Evolutionary conservation across 1,140 invertebrate genomes (phyloP).

Genomic region (Pseudomyrmex sp.): DNA sequence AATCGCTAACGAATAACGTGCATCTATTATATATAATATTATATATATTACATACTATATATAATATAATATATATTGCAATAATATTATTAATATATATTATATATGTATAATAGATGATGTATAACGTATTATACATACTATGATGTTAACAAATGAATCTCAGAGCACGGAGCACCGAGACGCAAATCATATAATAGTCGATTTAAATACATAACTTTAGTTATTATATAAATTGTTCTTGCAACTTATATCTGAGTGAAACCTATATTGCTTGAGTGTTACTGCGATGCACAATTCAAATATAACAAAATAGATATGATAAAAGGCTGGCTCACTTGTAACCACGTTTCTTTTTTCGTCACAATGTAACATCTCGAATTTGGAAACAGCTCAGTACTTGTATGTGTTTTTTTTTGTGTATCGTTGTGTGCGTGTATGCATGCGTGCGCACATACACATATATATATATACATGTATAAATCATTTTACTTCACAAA

Average conservation of each 20-base stretch:
- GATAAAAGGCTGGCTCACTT: slow-evolving; percentile 13
- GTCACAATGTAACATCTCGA: background rate
- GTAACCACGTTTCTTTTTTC: slow-evolving; percentile 9
- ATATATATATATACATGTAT: no score
- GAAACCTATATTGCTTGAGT: slow-evolving; percentile 5
- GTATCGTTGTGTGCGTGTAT: no score
- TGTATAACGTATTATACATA: slow-evolving; percentile 41
- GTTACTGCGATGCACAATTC: slow-evolving; percentile 13
- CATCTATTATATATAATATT: slow-evolving; percentile 40
- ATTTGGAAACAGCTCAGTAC: background rate
- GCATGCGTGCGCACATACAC: no score
- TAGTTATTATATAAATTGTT: slow-evolving; percentile 11
- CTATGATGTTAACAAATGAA: slow-evolving; percentile 60
- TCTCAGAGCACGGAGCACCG: slow-evolving; percentile 35
- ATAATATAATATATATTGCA: slow-evolving; percentile 31
- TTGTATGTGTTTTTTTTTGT: background rate
- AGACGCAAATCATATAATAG: slow-evolving; percentile 43
- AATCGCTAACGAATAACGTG: slow-evolving; percentile 45
- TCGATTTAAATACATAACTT: slow-evolving; percentile 37
- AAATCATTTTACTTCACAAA: no score
- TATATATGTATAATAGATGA: background rate
- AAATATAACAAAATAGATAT: slow-evolving; percentile 48
- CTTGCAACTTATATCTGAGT: slow-evolving; percentile 13
- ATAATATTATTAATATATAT: slow-evolving; percentile 14
- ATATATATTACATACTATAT: slow-evolving; percentile 45